Base-by-base conservation (phyloP, 2,888 invertebrate genomes). In the Athripsodes cinereus region DNA sequence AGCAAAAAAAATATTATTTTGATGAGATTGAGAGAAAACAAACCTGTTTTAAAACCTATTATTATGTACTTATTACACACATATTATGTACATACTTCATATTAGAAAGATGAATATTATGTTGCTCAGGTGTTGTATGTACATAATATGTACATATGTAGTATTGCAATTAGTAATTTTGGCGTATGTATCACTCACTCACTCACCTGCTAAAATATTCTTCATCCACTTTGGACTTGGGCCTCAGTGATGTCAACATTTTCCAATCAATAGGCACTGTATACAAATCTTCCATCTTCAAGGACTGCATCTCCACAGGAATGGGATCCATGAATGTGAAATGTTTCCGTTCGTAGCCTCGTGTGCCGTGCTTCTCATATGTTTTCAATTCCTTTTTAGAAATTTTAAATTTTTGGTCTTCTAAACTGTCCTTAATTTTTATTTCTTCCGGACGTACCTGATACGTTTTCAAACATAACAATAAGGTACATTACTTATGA, bases 231-330 rank as follows among this genome's bases (percentile, higher is more conserved):
- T 90, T 90, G 26, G 82, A 82, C 71, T 92, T 92, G 0, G 94
- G 94, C 66, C 93, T 78, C 22, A 90, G 72, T n/a, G 90, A 87
- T 13, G 94, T 94, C 57, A 95, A 77, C 94, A 95, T 94, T 71
- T 89, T 85, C 94, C 94, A 95, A 69, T 92, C 92, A 62, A 95
- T 95, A 35, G 90, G 86, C 18, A 94, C 92, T 10, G 86, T 81
- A 66, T 90, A 90, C 52, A 94, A 75, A 67, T 94, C 93, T 51
- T 84, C 83, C 66, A 91, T 80, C 68, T 86, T 84, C 46, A 90
- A 76, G 10, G 79, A 78, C 66, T 80, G 81, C 93, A 94, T 92
- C 71, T 92, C 92, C 0, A 80, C 76, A 1, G 94, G 93, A 63
- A 92, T 78, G 0, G 94, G 93, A 73, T 94, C 87, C 66, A 81